Evolutionary conservation across 2,888 invertebrate species (phyloP), one percentile per base, ranked within the genome.

Genomic region (Pyrgus malvae): DNA sequence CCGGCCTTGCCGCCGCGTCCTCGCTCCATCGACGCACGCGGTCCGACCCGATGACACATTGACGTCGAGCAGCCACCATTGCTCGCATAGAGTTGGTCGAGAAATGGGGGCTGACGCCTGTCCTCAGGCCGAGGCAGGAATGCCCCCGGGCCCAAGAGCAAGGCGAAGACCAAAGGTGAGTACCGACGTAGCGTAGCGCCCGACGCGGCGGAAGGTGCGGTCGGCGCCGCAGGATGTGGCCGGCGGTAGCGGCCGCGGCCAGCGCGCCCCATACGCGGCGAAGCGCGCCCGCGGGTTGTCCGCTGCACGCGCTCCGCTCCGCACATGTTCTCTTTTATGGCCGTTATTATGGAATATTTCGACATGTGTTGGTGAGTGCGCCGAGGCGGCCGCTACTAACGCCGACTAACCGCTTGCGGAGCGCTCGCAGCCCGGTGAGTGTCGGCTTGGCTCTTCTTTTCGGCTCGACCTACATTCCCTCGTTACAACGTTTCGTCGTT

Each of bases 61-160:
- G 81, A 79, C 71, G 67, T 81, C 92, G 93, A 92, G 91, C 93
- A 93, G 93, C 93, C 95, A 96, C 95, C 95, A 97, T 97, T 97
- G 96, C 97, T 94, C 97, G 96, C 93, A 95, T 97, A 95, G 97
- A 97, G 94, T 96, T 97, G 93, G 94, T 96, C 92, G 97, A 97
- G 93, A 96, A 96, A 96, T 97, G 97, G 97, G 97, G 97, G 95
- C 96, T 97, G 93, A 97, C 97, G 94, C 97, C 97, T 94, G 96
- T 97, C 95, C 95, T 97, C 94, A 95, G 95, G 93, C 96, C 96
- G 95, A 96, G 96, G 94, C 96, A 96, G 95, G 96, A 96, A 93
- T 95, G 95, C 94, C 96, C 95, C 94, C 94, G 91, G 91, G 92
- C 92, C 90, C 92, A 91, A 87, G 93, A 93, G 89, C 93, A 94